These are phyloP conservation scores for Enteromius anoplus DNA, from an alignment of 2,797 vertebrate genomes.

Conservation along the genomic window DNA sequence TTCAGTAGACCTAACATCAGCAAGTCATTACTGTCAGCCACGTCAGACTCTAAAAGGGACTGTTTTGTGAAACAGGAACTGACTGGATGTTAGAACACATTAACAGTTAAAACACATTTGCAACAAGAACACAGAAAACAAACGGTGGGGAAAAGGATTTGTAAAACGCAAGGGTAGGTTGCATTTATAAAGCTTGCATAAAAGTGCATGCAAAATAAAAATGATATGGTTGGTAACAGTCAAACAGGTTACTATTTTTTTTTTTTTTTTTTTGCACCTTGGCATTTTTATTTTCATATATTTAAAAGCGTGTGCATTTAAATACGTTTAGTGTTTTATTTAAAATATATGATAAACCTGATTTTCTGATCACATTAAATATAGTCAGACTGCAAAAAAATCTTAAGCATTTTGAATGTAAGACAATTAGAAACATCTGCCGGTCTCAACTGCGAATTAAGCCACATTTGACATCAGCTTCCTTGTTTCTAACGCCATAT, in stretches of 20 bases:
- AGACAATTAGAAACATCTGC: not conserved
- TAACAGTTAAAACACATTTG: not conserved
- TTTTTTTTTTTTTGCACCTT: not conserved
- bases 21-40: not conserved
- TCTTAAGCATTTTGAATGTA: not conserved
- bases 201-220: not conserved
- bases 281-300: not conserved
- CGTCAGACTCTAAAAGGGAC: not conserved
- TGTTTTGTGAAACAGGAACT: not conserved
- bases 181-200: not conserved
- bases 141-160: not conserved
- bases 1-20: not conserved
- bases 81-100: not conserved
- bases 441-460: too few species aligned
- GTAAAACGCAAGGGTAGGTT: not conserved
- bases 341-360: not conserved
- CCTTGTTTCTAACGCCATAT: slow-evolving; percentile 5
- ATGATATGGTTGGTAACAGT: not conserved
- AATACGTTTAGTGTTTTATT: not conserved
- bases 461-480: not conserved
- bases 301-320: not conserved
- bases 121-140: not conserved
- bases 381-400: not conserved
- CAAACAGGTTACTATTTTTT: not conserved
- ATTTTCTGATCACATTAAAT: not conserved